A percentile compares a stretch with the other conserved stretches of the same genome.
phyloP scores from a whole-genome alignment of 1,140 invertebrate species.

The Penaeus chinensis region DNA sequence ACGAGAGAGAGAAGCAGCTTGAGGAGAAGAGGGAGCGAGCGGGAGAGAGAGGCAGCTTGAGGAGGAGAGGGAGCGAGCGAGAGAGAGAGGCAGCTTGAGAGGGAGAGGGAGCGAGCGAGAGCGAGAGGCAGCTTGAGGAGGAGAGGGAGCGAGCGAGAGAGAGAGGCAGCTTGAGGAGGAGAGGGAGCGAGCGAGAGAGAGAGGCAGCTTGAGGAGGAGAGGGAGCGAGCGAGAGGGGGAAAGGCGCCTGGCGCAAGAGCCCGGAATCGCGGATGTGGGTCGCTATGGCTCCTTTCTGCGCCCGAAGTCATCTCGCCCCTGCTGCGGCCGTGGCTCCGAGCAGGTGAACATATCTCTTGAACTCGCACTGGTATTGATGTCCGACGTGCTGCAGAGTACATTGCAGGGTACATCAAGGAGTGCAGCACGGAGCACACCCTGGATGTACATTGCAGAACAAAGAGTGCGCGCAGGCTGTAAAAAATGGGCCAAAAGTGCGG shows the following conservation, averaged over 20 bases:
- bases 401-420: no score
- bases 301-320: no score
- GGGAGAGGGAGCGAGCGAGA: background rate
- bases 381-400: no score
- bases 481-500: no score
- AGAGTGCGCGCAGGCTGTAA: no score
- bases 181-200: slow-evolving; percentile 1
- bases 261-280: background rate
- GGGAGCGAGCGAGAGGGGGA: background rate
- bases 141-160: background rate
- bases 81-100: background rate
- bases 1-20: slow-evolving; percentile 2
- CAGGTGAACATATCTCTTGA: no score
- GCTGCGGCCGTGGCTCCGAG: no score
- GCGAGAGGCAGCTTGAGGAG: background rate
- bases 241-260: background rate
- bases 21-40: background rate
- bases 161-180: background rate
- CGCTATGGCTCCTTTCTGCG: no score
- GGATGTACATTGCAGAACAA: no score
- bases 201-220: slow-evolving; percentile 3
- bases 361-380: no score
- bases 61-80: background rate
- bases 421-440: no score
- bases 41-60: background rate